A percentile compares a stretch with the other conserved stretches of the same genome.
phyloP scores from a whole-genome alignment of 2,888 invertebrate genomes.

The Lordiphosa fenestrarum region DNA sequence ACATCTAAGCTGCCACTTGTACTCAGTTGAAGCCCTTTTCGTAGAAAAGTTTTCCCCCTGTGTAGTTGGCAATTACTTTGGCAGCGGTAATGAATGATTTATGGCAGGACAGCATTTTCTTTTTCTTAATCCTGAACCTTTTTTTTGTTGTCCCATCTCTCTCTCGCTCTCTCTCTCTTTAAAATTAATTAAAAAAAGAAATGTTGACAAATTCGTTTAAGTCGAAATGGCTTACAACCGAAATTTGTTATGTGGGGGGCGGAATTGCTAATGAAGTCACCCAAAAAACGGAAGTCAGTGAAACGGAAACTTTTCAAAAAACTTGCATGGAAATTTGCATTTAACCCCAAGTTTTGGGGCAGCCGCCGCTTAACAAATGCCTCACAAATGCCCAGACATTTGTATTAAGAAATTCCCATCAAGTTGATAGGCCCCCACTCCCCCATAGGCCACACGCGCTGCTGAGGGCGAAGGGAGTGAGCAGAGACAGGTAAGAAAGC shows the following conservation, averaged over 20 bases:
- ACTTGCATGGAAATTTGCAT: slow-evolving; percentile 48
- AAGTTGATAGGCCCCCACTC: not conserved
- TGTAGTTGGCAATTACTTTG: slow-evolving; percentile 18
- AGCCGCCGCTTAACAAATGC: too few relatives aligned
- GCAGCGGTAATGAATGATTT: slow-evolving; percentile 60
- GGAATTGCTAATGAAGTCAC: slow-evolving; percentile 48
- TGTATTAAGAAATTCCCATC: slow-evolving; percentile 48
- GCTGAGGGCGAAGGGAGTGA: not conserved
- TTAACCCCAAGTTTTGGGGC: slow-evolving; percentile 20
- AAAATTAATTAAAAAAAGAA: slow-evolving; percentile 61
- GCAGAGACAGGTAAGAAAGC: slow-evolving; percentile 30
- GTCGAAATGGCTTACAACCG: slow-evolving; percentile 19
- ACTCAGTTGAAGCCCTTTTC: too few relatives aligned
- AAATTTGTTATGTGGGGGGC: slow-evolving; percentile 2
- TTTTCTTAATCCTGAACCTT: slow-evolving; percentile 6
- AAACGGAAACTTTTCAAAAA: slow-evolving; percentile 45
- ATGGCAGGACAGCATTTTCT: slow-evolving; percentile 28
- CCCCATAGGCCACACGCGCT: too few relatives aligned
- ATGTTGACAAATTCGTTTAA: slow-evolving; percentile 60
- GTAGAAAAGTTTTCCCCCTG: too few relatives aligned
- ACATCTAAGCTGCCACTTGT: too few relatives aligned
- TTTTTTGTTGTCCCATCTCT: slow-evolving; percentile 4
- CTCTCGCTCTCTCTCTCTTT: slow-evolving; percentile 30
- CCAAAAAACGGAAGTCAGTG: slow-evolving; percentile 29
- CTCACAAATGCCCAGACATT: slow-evolving; percentile 40